Percentiles rank a stretch among this genome's conserved stretches.
Conservation (phyloP, 1,140 invertebrate genomes). For the Carposina sasakii region DNA sequence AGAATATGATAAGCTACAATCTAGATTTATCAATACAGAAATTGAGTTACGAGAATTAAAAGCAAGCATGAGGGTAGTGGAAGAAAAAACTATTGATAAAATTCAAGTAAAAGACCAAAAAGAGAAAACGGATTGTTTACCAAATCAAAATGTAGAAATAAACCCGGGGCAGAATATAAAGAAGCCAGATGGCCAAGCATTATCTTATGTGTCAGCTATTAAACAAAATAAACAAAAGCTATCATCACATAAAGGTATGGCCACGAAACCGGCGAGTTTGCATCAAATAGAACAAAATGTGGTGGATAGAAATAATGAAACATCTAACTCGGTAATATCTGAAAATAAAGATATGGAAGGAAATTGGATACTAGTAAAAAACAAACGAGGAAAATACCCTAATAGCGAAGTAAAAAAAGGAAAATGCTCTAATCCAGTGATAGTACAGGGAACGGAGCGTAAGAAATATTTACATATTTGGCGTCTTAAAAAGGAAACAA, state of each 20-base stretch:
- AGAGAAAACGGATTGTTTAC: neutral
- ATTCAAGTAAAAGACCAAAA: neutral
- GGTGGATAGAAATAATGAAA: neutral
- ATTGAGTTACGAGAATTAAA: conserved; percentile 5
- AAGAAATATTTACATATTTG: neutral
- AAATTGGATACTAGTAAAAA: neutral
- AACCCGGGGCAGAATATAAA: too few species aligned
- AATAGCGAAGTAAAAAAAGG: conserved; percentile 13
- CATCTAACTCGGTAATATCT: neutral
- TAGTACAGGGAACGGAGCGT: neutral
- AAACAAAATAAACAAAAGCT: neutral
- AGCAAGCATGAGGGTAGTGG: neutral
- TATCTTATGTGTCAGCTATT: neutral
- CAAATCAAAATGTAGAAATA: neutral
- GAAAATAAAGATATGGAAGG: neutral
- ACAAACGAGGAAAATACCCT: conserved; percentile 4
- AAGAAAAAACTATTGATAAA: neutral
- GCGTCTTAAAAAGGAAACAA: neutral
- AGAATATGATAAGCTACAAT: neutral
- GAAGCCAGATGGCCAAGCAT: too few species aligned
- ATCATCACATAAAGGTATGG: neutral
- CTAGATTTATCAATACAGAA: conserved; percentile 1
- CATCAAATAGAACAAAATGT: neutral
- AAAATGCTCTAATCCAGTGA: neutral
- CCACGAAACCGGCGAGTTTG: neutral